Evolutionary conservation across 2,888 invertebrate species (phyloP).

Genomic region (Brachyopa scutellaris): DNA sequence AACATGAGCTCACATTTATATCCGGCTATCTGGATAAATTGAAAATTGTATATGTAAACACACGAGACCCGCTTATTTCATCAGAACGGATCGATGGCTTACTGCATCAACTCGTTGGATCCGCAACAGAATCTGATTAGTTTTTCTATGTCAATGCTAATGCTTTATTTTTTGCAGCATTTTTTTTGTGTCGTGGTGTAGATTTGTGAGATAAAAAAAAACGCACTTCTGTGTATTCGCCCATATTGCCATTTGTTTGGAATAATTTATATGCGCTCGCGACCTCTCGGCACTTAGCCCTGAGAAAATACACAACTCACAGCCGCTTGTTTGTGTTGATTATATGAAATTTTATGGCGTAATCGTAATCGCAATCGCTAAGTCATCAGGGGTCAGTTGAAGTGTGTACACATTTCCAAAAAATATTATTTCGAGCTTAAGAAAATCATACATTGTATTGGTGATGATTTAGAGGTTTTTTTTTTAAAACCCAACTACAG

Average conservation of each 20-base stretch:
- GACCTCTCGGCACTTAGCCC: slow-evolving; percentile 39
- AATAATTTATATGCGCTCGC: slow-evolving; percentile 26
- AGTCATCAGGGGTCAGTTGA: slow-evolving; percentile 23
- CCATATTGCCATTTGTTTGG: neutral
- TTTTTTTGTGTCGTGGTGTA: neutral
- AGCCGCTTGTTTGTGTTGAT: slow-evolving; percentile 19
- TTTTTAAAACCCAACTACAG: too few species aligned
- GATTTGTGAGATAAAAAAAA: slow-evolving; percentile 5
- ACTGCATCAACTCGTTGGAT: neutral
- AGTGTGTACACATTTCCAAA: neutral
- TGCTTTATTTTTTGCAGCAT: neutral
- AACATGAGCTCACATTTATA: too few species aligned
- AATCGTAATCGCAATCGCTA: neutral
- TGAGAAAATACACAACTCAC: slow-evolving; percentile 23
- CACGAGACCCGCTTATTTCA: neutral
- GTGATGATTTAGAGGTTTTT: too few species aligned
- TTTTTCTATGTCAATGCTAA: slow-evolving; percentile 18
- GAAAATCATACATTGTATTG: too few species aligned
- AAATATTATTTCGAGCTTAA: too few species aligned
- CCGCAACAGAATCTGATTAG: slow-evolving; percentile 4
- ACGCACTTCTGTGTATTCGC: neutral
- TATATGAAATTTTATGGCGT: slow-evolving; percentile 10
- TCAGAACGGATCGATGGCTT: neutral
- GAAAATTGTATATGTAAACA: neutral
- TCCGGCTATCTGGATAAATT: neutral